Evolutionary conservation across 2,888 invertebrate species (phyloP).

Genomic region (Parnassius orleans): DNA sequence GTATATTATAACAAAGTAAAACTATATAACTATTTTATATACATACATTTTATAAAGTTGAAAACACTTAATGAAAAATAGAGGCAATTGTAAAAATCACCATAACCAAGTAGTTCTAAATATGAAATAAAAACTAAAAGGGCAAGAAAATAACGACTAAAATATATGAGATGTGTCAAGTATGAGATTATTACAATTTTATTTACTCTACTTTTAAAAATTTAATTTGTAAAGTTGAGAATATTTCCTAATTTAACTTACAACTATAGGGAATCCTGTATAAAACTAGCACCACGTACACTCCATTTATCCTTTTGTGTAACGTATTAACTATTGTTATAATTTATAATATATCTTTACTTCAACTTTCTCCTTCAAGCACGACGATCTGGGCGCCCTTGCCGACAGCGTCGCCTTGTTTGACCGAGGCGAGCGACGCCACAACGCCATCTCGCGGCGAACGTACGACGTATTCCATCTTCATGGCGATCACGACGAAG

Average conservation of each 20-base stretch:
- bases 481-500: slow-evolving; percentile 98
- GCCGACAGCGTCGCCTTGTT: slow-evolving; percentile 90
- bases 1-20: too few relatives aligned
- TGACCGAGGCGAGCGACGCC: slow-evolving; percentile 84
- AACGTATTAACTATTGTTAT: neutral
- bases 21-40: too few relatives aligned
- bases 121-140: too few relatives aligned
- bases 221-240: too few relatives aligned
- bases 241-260: too few relatives aligned
- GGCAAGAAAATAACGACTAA: too few relatives aligned
- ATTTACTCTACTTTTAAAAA: too few relatives aligned
- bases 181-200: too few relatives aligned
- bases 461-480: slow-evolving; percentile 98
- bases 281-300: neutral
- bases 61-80: neutral
- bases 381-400: slow-evolving; percentile 85
- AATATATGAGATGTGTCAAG: too few relatives aligned
- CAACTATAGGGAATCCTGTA: too few relatives aligned
- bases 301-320: neutral
- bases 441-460: slow-evolving; percentile 90
- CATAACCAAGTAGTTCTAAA: too few relatives aligned
- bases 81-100: too few relatives aligned
- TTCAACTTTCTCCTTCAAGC: slow-evolving; percentile 54
- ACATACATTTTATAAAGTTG: neutral
- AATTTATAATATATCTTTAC: neutral